These are phyloP conservation scores for Callinectes sapidus DNA, from an alignment of 2,888 invertebrate genomes.

Conservation along the genomic window DNA sequence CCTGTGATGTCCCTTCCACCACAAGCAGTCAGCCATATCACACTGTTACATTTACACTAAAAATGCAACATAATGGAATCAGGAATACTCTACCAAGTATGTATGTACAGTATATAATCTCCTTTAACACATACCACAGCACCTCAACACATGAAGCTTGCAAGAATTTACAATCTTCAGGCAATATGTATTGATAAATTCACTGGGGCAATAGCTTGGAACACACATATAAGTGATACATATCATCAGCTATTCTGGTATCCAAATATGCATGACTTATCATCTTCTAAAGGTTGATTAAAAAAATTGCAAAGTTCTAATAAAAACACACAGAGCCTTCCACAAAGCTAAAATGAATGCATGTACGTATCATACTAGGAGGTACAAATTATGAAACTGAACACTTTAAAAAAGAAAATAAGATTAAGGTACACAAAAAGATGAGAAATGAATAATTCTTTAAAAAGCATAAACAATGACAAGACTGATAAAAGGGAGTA, in stretches of 20 bases:
- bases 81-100: not conserved
- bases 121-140: not conserved
- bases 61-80: not conserved
- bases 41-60: no score
- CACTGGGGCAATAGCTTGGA: not conserved
- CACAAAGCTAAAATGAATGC: not conserved
- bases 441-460: not conserved
- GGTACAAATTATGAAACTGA: not conserved
- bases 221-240: not conserved
- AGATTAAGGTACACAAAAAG: not conserved
- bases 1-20: no score
- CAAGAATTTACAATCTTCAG: not conserved
- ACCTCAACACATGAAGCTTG: not conserved
- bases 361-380: not conserved
- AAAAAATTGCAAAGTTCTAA: not conserved
- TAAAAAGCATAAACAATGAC: not conserved
- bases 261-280: not conserved
- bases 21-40: no score
- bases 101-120: conserved; percentile 18
- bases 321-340: not conserved
- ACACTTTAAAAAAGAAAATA: not conserved
- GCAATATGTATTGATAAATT: not conserved
- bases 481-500: not conserved
- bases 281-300: not conserved
- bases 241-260: not conserved